Percentiles rank a stretch among this genome's conserved stretches.
phyloP scores from a whole-genome alignment of 1,140 invertebrate species.

The Rhagoletis zephyria region DNA sequence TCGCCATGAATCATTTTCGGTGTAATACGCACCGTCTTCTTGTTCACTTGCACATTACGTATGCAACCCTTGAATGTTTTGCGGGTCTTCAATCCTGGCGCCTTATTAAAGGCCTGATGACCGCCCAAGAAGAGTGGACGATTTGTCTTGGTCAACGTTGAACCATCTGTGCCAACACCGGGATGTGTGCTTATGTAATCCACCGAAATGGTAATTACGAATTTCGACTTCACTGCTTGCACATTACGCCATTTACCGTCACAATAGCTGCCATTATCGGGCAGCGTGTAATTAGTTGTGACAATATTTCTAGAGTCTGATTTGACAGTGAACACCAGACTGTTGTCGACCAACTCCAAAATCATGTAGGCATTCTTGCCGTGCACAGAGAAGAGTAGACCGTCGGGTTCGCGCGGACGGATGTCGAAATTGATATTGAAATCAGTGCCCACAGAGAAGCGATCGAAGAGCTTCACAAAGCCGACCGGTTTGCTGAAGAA shows the following conservation, averaged over 20 bases:
- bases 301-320: conserved; percentile 87
- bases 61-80: conserved; percentile 89
- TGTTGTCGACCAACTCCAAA: conserved; percentile 90
- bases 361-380: conserved; percentile 87
- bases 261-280: conserved; percentile 84
- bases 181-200: conserved; percentile 67
- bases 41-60: conserved; percentile 80
- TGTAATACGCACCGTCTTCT: conserved; percentile 77
- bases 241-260: conserved; percentile 93
- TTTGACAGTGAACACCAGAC: conserved; percentile 86
- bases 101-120: conserved; percentile 78
- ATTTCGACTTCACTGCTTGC: conserved; percentile 69
- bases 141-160: conserved; percentile 84
- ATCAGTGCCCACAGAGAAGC: conserved; percentile 84
- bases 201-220: conserved; percentile 67
- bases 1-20: conserved; percentile 78
- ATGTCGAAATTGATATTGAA: conserved; percentile 90
- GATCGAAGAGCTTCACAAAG: conserved; percentile 77
- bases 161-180: conserved; percentile 77
- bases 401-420: conserved; percentile 87
- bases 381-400: conserved; percentile 87
- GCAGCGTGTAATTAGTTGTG: conserved; percentile 80
- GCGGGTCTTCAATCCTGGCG: conserved; percentile 76
- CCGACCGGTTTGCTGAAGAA: conserved; percentile 83
- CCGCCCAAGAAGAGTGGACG: conserved; percentile 92